These are phyloP conservation scores for Crocuta crocuta DNA, from an alignment of 2,113 vertebrate species.

Conservation along the genomic window DNA sequence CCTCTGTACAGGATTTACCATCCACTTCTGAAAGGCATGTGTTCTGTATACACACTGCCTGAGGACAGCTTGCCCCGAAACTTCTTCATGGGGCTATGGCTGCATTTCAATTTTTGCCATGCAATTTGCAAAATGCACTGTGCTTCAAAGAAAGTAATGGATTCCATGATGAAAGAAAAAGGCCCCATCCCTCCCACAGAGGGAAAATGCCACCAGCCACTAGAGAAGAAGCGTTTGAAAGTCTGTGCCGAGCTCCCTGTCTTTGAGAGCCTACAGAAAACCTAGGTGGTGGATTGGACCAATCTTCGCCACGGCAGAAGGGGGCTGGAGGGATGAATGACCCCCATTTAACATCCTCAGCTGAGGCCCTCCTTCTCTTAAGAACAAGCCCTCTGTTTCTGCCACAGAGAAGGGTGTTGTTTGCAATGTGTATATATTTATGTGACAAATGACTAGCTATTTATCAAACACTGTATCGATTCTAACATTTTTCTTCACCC, in stretches of 20 bases:
- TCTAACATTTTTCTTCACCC: constrained; percentile 46
- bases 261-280: background rate
- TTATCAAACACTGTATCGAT: background rate
- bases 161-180: constrained; percentile 67
- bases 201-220: constrained; percentile 61
- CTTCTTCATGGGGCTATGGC: background rate
- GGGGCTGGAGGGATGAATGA: constrained; percentile 37
- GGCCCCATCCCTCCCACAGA: constrained; percentile 16
- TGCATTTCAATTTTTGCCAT: constrained; percentile 60
- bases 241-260: constrained; percentile 7
- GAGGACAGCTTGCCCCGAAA: constrained; percentile 31
- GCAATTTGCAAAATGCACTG: constrained; percentile 64
- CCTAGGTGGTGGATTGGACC: background rate
- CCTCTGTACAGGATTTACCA: background rate
- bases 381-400: constrained; percentile 50
- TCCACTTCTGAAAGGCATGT: constrained; percentile 32
- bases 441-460: constrained; percentile 68
- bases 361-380: background rate
- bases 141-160: constrained; percentile 70
- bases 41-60: background rate
- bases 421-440: constrained; percentile 44
- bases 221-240: background rate
- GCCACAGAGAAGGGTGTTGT: constrained; percentile 44
- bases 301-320: background rate
- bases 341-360: constrained; percentile 14